Evolutionary conservation across 1,140 invertebrate species (phyloP), one percentile per base, ranked within the genome.

Genomic region (Drosophila mayri): DNA sequence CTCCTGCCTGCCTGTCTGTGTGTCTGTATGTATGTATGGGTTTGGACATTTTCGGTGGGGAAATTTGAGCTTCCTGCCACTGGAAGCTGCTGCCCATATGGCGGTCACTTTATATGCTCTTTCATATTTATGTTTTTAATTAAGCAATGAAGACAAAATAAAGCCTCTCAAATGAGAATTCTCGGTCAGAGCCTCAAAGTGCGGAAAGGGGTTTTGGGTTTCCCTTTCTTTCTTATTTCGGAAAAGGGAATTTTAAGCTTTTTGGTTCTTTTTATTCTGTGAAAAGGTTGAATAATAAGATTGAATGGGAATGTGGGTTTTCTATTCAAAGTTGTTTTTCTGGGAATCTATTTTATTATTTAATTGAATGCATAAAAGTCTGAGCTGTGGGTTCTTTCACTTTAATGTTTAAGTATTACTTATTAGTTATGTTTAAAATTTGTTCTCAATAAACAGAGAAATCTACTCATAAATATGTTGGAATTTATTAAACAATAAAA

Each of bases 61-160:
- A 46, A 44, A 38, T 25, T 55, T 55, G 52, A 55, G 52, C 52
- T 55, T 37, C 22, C 20, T 20, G 9, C 16, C 43, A 46, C 32
- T 64, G 67, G 65, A 67, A 77, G 59, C 65, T 7, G 46, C 76
- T 50, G 64, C 67, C 59, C 81, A 79, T 68, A 73, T 80, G 76
- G 58, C 54, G 50, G 63, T 77, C 74, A 77, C 40, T 61, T 77
- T 77, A 55, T 77, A 54, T 68, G 55, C 73, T 47, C 32, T 67
- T 61, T 57, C 43, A 79, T 64, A 73, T 79, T 79, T 79, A 60
- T 83, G 70, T 72, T 81, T 84, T 80, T 84, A 84, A 79, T 79
- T 79, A 79, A 78, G 75, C 75, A 79, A 72, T 55, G 60, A 41
- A 43, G 59, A 72, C 70, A 62, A n/a, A 72, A 72, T 63, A 63